phyloP scores from a whole-genome alignment of 2,888 invertebrate species.

The Hybos culiciformis region DNA sequence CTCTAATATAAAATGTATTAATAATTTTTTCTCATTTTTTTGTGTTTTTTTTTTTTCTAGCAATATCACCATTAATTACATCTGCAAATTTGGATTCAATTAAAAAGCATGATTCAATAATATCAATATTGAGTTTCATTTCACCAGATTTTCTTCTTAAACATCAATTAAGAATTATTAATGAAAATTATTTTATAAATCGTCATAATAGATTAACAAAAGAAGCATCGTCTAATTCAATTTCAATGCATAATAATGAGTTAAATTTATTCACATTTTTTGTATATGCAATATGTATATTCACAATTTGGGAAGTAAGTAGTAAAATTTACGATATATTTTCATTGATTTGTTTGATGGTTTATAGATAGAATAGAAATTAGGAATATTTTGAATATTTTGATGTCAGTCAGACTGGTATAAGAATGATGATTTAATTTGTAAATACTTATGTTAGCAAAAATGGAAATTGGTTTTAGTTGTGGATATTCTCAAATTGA shows the following conservation, averaged over 20 bases:
- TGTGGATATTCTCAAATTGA: too few species aligned
- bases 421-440: too few species aligned
- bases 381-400: too few species aligned
- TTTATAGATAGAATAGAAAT: too few species aligned
- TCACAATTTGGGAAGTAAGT: too few species aligned
- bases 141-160: conserved; percentile 33
- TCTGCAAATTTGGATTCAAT: conserved; percentile 25
- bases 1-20: conserved; percentile 1
- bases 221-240: not conserved
- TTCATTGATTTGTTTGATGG: too few species aligned
- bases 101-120: conserved; percentile 21
- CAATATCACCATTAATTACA: conserved; percentile 28
- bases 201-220: conserved; percentile 17
- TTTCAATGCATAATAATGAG: conserved; percentile 9
- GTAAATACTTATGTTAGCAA: too few species aligned
- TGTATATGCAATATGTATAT: conserved; percentile 16
- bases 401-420: too few species aligned
- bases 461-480: too few species aligned
- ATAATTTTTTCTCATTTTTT: not conserved
- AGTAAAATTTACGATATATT: too few species aligned
- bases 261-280: conserved; percentile 18
- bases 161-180: conserved; percentile 30
- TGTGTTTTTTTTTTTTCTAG: too few species aligned
- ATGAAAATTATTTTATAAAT: conserved; percentile 26
- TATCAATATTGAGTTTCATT: conserved; percentile 23